A percentile compares a stretch with the other conserved stretches of the same genome.
These are phyloP conservation scores for Psammodynastes pulverulentus DNA, from an alignment of 2,113 vertebrate species.

Conservation along the genomic window DNA sequence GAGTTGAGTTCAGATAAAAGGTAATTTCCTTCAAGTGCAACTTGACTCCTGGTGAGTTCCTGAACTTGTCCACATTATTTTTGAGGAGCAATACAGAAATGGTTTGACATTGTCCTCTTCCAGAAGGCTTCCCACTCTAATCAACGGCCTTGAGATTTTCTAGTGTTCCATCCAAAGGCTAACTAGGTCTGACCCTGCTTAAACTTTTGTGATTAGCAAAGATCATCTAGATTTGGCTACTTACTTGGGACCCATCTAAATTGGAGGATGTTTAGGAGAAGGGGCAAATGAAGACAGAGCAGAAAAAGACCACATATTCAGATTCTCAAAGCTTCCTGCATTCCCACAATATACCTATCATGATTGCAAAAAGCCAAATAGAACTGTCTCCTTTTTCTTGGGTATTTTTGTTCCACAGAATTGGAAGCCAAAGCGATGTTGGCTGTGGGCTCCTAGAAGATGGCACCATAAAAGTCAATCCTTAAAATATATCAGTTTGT, in stretches of 20 bases:
- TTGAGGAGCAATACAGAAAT: neutral
- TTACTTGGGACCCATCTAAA: neutral
- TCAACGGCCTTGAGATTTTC: neutral
- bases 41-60: neutral
- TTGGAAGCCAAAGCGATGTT: neutral
- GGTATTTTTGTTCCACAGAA: neutral
- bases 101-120: neutral
- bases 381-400: neutral
- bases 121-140: neutral
- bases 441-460: neutral
- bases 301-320: neutral
- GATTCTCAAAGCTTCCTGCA: neutral
- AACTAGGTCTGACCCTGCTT: neutral
- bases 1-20: neutral
- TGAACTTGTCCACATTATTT: neutral
- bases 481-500: neutral
- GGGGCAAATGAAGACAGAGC: neutral
- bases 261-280: neutral
- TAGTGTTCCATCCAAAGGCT: neutral
- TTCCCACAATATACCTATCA: neutral
- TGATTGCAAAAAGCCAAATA: neutral
- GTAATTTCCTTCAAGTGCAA: neutral
- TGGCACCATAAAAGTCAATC: neutral
- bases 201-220: neutral
- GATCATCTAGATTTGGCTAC: neutral